phyloP scores from a whole-genome alignment of 2,113 vertebrate genomes.

The Pontoporia blainvillei region DNA sequence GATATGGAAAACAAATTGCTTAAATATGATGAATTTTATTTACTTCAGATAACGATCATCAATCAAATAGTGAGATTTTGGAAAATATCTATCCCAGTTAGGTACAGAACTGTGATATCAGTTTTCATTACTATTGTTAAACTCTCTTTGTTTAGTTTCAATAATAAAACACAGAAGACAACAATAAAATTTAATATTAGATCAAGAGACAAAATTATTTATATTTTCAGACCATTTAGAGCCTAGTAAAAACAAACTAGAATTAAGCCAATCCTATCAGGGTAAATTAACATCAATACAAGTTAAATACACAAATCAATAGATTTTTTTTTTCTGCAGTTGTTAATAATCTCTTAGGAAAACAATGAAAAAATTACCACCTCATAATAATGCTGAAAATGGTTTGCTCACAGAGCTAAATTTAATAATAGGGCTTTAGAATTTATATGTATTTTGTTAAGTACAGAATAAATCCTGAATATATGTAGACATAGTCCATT shows the following conservation, averaged over 20 bases:
- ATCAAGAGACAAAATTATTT: neutral
- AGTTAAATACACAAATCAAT: neutral
- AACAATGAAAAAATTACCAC: neutral
- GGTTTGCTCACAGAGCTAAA: neutral
- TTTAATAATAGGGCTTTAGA: neutral
- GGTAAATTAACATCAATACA: neutral
- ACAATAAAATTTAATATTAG: neutral
- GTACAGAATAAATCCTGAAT: neutral
- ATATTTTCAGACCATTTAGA: neutral
- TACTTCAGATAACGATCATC: neutral
- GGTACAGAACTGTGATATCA: neutral
- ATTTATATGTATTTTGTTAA: too few relatives aligned
- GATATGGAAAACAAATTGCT: neutral
- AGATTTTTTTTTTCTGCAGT: neutral
- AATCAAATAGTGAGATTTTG: neutral
- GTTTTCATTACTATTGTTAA: neutral
- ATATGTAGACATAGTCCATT: neutral
- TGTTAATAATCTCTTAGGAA: neutral
- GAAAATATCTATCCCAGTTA: neutral
- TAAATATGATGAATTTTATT: neutral
- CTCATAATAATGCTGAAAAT: neutral
- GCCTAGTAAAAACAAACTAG: neutral
- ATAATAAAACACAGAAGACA: neutral
- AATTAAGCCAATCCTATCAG: neutral
- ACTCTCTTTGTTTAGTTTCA: neutral